A percentile compares a stretch with the other conserved stretches of the same genome.
Evolutionary conservation across 2,113 vertebrate species (phyloP).

Genomic region (Cacatua alba): DNA sequence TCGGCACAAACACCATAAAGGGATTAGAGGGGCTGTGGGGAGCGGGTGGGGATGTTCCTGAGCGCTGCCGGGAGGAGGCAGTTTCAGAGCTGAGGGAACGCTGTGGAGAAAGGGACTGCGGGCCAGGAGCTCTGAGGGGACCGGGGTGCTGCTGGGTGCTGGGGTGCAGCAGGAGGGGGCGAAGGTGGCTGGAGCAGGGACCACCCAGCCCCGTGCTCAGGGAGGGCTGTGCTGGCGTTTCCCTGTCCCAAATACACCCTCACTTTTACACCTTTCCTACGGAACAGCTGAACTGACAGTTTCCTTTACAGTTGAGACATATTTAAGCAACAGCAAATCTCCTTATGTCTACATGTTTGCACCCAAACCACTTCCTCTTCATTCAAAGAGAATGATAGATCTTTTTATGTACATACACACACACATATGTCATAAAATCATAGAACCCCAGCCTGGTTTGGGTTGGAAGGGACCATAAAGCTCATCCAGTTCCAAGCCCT

Average conservation of each 20-base stretch:
- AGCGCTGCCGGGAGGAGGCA: rapidly evolving
- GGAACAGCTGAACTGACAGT: neutral
- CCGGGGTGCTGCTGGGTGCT: neutral
- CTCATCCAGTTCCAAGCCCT: rapidly evolving
- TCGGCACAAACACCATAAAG: conserved; percentile 51
- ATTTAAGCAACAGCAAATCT: neutral
- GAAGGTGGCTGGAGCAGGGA: neutral
- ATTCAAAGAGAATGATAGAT: rapidly evolving
- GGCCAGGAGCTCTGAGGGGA: neutral
- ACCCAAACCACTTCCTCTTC: neutral
- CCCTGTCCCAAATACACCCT: rapidly evolving
- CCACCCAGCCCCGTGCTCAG: rapidly evolving
- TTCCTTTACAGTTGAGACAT: neutral
- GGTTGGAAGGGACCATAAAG: neutral
- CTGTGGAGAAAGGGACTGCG: neutral
- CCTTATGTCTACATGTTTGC: neutral
- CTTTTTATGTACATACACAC: neutral
- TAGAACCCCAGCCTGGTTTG: neutral
- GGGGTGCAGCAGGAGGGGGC: neutral
- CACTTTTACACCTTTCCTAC: neutral
- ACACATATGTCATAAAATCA: neutral
- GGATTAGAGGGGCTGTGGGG: conserved; percentile 22
- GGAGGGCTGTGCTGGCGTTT: neutral
- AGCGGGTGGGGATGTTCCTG: neutral
- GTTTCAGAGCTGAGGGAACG: rapidly evolving